These are phyloP conservation scores for Salticus scenicus DNA, from an alignment of 2,888 invertebrate genomes.

Conservation along the genomic window DNA sequence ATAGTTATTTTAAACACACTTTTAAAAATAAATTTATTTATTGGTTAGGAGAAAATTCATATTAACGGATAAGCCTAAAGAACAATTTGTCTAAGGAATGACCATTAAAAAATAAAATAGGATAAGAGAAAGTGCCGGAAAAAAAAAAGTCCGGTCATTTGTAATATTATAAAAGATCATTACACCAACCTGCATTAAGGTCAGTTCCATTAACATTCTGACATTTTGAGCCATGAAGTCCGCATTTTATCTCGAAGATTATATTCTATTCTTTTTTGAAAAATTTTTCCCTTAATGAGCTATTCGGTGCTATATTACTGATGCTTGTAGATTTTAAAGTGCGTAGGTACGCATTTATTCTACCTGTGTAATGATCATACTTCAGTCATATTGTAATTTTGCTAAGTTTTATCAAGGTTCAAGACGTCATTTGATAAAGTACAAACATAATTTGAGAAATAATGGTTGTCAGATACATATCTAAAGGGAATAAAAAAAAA, in stretches of 20 bases:
- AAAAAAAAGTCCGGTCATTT: not conserved
- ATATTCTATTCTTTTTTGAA: slow-evolving; percentile 8
- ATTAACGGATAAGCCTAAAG: too few species aligned
- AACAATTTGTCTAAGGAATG: too few species aligned
- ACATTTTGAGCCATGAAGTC: slow-evolving; percentile 31
- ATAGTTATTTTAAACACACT: too few species aligned
- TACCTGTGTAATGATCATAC: not conserved
- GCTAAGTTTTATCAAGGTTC: not conserved
- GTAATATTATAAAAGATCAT: slow-evolving; percentile 22
- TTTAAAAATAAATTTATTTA: too few species aligned
- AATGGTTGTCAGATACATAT: too few species aligned
- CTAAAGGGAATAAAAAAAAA: too few species aligned
- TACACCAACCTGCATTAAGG: slow-evolving; percentile 45
- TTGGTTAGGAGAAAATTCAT: too few species aligned
- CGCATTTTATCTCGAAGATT: not conserved
- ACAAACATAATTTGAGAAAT: too few species aligned
- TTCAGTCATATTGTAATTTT: not conserved
- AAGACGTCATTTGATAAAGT: not conserved
- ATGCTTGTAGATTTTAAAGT: slow-evolving; percentile 34
- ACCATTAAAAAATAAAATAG: not conserved
- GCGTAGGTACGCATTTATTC: not conserved
- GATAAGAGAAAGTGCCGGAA: not conserved
- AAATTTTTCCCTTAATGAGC: slow-evolving; percentile 40
- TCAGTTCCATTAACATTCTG: slow-evolving; percentile 61
- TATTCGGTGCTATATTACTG: slow-evolving; percentile 33